Evolutionary conservation across 2,888 invertebrate genomes (phyloP).

Genomic region (Zeuzera pyrina): DNA sequence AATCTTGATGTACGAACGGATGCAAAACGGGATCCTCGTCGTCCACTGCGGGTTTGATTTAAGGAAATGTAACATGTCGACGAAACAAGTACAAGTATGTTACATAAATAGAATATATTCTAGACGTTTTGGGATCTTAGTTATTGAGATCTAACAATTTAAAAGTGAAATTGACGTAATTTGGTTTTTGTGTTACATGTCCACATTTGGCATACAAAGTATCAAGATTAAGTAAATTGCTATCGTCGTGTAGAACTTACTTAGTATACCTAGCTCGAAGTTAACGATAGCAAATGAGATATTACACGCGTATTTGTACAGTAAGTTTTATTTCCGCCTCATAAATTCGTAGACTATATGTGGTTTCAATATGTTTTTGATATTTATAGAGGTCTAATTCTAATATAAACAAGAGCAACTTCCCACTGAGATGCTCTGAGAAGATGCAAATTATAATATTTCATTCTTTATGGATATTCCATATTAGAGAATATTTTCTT

Average conservation of each 20-base stretch:
- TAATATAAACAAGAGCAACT: slow-evolving; percentile 46
- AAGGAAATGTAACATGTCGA: slow-evolving; percentile 45
- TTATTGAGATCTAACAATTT: slow-evolving; percentile 44
- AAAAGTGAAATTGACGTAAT: slow-evolving; percentile 5
- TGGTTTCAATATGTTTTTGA: slow-evolving; percentile 40
- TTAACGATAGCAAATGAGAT: background rate
- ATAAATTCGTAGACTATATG: slow-evolving; percentile 51
- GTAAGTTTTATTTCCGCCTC: slow-evolving; percentile 33
- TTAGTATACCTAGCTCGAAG: background rate
- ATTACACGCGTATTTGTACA: slow-evolving; percentile 29
- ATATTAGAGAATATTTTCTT: no score
- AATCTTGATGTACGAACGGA: slow-evolving; percentile 72
- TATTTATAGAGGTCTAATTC: slow-evolving; percentile 54
- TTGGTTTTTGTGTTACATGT: no score
- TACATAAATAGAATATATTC: slow-evolving; percentile 17
- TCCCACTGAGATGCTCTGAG: slow-evolving; percentile 34
- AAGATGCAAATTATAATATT: no score
- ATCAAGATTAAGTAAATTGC: no score
- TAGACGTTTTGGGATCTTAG: slow-evolving; percentile 38
- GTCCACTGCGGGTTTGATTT: slow-evolving; percentile 49
- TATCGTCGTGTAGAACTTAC: background rate
- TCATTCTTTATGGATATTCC: no score
- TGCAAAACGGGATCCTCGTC: slow-evolving; percentile 63
- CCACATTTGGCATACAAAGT: no score
- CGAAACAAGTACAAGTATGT: slow-evolving; percentile 30